A percentile compares a stretch with the other conserved stretches of the same genome.
Evolutionary conservation across 2,888 invertebrate genomes (phyloP).

Genomic region (Cetonia aurata): DNA sequence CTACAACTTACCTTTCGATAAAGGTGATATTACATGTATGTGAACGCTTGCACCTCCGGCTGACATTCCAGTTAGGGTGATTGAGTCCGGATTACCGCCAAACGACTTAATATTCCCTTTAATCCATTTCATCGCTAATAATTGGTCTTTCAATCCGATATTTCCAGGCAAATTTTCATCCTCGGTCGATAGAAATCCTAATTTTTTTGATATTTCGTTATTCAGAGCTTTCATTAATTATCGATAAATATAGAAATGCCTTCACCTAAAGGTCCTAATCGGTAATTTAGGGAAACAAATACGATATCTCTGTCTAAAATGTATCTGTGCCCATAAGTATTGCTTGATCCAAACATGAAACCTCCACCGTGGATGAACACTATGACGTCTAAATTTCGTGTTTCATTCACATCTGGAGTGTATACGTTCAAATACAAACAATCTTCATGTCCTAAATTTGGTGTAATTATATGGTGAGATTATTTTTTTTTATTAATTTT

Average conservation of each 20-base stretch:
- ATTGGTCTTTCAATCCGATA: slow-evolving; percentile 81
- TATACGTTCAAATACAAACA: slow-evolving; percentile 77
- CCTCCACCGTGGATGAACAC: slow-evolving; percentile 78
- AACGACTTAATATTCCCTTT: slow-evolving; percentile 77
- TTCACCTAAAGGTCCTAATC: slow-evolving; percentile 78
- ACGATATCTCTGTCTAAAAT: slow-evolving; percentile 77
- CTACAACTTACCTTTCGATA: slow-evolving; percentile 71
- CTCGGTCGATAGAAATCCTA: slow-evolving; percentile 82
- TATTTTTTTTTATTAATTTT: background rate
- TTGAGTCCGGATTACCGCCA: slow-evolving; percentile 78
- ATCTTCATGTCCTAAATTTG: slow-evolving; percentile 73
- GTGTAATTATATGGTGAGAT: slow-evolving; percentile 44
- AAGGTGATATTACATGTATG: slow-evolving; percentile 76
- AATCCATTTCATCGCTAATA: slow-evolving; percentile 78
- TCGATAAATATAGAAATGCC: background rate
- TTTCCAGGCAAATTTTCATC: slow-evolving; percentile 78
- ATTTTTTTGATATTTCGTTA: too few relatives aligned
- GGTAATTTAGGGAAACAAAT: slow-evolving; percentile 77
- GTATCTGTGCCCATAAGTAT: slow-evolving; percentile 69
- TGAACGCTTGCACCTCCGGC: slow-evolving; percentile 83
- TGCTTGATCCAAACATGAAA: slow-evolving; percentile 76
- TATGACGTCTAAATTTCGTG: slow-evolving; percentile 69
- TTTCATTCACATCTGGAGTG: slow-evolving; percentile 66
- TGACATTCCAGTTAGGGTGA: slow-evolving; percentile 78
- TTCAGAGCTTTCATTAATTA: too few relatives aligned